These are phyloP conservation scores for Spatulosminthurus flaviceps DNA, from an alignment of 2,888 invertebrate species.

Conservation along the genomic window DNA sequence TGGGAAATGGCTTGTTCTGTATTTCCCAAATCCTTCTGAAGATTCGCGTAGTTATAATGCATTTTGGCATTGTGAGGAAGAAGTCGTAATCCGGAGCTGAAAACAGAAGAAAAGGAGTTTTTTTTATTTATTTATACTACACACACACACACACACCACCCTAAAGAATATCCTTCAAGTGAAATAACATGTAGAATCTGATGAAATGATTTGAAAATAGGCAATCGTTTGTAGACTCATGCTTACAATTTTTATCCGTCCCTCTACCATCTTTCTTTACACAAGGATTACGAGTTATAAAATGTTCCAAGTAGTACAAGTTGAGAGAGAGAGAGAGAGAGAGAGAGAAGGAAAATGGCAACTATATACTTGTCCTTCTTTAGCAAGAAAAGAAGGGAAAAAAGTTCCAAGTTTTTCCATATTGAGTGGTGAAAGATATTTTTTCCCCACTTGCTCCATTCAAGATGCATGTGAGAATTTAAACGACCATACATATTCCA, in stretches of 20 bases:
- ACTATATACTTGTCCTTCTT: too few relatives aligned
- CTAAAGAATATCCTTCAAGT: too few relatives aligned
- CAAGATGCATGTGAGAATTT: slow-evolving; percentile 5
- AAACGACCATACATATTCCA: neutral
- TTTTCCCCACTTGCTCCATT: neutral
- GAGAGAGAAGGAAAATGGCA: too few relatives aligned
- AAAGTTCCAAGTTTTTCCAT: slow-evolving; percentile 33
- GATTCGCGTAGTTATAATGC: slow-evolving; percentile 90
- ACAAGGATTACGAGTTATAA: neutral
- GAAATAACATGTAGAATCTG: neutral
- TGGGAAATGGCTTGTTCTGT: slow-evolving; percentile 78
- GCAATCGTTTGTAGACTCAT: slow-evolving; percentile 6
- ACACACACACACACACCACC: too few relatives aligned
- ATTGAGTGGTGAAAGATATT: slow-evolving; percentile 24
- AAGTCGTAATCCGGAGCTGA: slow-evolving; percentile 80
- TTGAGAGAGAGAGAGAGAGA: too few relatives aligned
- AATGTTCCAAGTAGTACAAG: neutral
- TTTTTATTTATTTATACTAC: neutral
- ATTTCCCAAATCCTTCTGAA: slow-evolving; percentile 79
- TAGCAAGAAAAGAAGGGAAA: neutral
- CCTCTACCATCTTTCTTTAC: neutral
- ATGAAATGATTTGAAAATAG: slow-evolving; percentile 13
- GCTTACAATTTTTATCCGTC: neutral
- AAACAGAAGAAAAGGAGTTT: slow-evolving; percentile 19
- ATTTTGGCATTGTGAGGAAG: slow-evolving; percentile 88